Base-by-base conservation (phyloP, 2,888 invertebrate species). In the Tiliacea citrago region DNA sequence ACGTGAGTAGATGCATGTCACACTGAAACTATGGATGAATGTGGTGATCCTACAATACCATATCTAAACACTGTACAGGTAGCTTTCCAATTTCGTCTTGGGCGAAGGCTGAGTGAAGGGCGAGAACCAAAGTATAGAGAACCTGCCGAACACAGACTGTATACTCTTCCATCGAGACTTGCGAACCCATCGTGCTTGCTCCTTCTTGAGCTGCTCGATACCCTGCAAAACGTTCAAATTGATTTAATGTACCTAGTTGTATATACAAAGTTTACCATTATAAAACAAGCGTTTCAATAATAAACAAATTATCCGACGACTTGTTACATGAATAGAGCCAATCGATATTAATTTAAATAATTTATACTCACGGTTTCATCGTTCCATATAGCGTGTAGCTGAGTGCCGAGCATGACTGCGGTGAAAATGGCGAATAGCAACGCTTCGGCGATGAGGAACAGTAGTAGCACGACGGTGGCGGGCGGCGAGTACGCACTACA, bases 371-470 rank as follows among this genome's bases (percentile, higher is more conserved):
- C 99, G 88, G 99, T 99, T 97, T 99, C 99, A 95, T 99, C 99
- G 91, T 99, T 99, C 98, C 99, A 99, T 91, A 99, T 99, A 45
- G 99, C 99, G 92, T 99, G 99, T 60, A 99, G 95, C 94, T 99
- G 99, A 0, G 99, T 99, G 66, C 98, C 98, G 88, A 99, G 97
- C 99, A 99, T 99, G 60, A 99, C 99, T 45, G 98, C 98, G 1
- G 99, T 99, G 95, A 99, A 99, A 87, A 99, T 98, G 39, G 99
- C 99, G 96, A 99, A 99, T 66, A 99, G 97, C 57, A 99, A 97
- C 0, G 99, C 99, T 95, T 99, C 99, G 86, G 99, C 99, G 71
- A 99, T 98, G 53, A 99, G 97, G 92, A 99, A 99, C 74, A 99
- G 97, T 68, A 99, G 95, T 58, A 99, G 97, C 13, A 99, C 98